Evolutionary conservation across 2,888 invertebrate species (phyloP).

Genomic region (Trachelus iudaicus): DNA sequence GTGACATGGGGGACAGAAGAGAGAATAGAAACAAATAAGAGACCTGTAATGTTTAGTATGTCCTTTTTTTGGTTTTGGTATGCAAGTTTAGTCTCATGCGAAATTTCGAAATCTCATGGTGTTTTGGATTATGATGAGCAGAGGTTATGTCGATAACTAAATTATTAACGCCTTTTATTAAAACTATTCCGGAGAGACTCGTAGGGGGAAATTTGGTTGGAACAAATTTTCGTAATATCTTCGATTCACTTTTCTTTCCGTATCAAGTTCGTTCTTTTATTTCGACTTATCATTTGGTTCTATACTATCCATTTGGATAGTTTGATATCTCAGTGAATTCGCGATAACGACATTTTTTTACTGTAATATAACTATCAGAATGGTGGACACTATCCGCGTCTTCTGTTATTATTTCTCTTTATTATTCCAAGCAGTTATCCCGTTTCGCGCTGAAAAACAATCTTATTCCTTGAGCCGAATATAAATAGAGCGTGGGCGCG

Average conservation of each 20-base stretch:
- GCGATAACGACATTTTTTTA: background rate
- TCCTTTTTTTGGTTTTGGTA: background rate
- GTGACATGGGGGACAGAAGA: background rate
- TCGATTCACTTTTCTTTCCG: no score
- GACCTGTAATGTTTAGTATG: background rate
- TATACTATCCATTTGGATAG: background rate
- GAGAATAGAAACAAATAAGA: background rate
- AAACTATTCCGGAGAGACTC: background rate
- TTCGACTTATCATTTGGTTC: background rate
- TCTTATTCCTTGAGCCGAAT: constrained; percentile 3
- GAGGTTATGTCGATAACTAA: background rate
- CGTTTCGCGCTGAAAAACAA: constrained; percentile 5
- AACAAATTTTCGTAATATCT: no score
- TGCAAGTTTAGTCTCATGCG: background rate
- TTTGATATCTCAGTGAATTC: background rate
- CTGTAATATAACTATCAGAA: background rate
- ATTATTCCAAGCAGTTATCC: background rate
- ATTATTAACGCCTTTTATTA: background rate
- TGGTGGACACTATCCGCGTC: background rate
- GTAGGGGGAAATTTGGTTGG: background rate
- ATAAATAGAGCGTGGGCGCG: background rate
- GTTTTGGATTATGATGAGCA: background rate
- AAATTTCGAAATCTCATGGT: background rate
- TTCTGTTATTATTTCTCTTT: background rate
- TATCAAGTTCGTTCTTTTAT: background rate